Evolutionary conservation across 2,888 invertebrate species (phyloP).

Genomic region (Automeris io): DNA sequence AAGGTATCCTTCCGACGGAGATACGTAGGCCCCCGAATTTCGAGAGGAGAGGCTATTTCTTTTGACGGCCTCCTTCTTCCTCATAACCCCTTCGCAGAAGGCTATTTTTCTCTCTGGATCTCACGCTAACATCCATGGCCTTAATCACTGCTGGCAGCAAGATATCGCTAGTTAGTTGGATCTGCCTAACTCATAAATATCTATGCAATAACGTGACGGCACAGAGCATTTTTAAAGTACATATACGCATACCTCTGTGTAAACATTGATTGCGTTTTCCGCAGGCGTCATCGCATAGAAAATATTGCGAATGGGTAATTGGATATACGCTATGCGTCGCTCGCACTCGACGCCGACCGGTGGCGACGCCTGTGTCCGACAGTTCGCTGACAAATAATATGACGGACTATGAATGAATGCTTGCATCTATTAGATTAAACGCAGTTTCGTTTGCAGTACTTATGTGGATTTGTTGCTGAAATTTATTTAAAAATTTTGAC

Average conservation of each 20-base stretch:
- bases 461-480: slow-evolving; percentile 21
- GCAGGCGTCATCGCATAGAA: slow-evolving; percentile 64
- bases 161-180: too few relatives aligned
- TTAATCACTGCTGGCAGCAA: too few relatives aligned
- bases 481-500: slow-evolving; percentile 15
- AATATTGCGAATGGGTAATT: slow-evolving; percentile 73
- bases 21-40: too few relatives aligned
- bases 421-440: slow-evolving; percentile 46
- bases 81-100: too few relatives aligned
- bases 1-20: too few relatives aligned
- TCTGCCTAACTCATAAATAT: too few relatives aligned
- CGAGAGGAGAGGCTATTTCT: too few relatives aligned
- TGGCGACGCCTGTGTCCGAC: slow-evolving; percentile 55
- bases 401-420: slow-evolving; percentile 55
- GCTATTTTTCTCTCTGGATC: too few relatives aligned
- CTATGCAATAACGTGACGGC: too few relatives aligned
- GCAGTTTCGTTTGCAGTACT: slow-evolving; percentile 39
- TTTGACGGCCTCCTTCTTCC: too few relatives aligned
- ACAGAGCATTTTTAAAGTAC: neutral
- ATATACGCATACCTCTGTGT: neutral
- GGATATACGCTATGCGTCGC: slow-evolving; percentile 58
- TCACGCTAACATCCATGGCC: too few relatives aligned
- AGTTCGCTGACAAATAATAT: slow-evolving; percentile 66
- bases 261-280: slow-evolving; percentile 62
- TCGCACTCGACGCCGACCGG: slow-evolving; percentile 45